Conservation (phyloP, 1,140 invertebrate genomes). For the Chlorops oryzae region DNA sequence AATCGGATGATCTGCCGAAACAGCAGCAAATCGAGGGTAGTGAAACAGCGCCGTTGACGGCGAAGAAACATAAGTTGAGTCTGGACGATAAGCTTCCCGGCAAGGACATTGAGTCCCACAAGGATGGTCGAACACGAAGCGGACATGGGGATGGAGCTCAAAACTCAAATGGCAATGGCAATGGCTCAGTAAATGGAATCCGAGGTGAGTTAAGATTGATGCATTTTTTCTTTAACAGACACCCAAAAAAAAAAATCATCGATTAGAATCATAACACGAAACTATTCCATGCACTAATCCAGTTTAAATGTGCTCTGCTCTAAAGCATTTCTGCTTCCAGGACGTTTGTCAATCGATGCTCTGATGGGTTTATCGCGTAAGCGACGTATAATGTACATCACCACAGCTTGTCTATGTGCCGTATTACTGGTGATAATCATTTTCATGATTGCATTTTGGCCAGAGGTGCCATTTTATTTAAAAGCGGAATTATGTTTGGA, state of each 20-base stretch:
- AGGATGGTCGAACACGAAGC: background rate
- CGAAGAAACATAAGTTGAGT: constrained; percentile 41
- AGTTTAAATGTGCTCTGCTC: background rate
- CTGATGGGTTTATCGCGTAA: constrained; percentile 39
- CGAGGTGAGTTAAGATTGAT: constrained; percentile 29
- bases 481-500: constrained; percentile 40
- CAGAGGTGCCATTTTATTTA: constrained; percentile 42
- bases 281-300: background rate
- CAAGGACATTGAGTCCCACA: constrained; percentile 37
- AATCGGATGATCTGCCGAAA: constrained; percentile 19
- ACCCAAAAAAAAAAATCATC: no score
- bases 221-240: no score
- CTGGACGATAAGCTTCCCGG: constrained; percentile 29
- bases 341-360: constrained; percentile 40
- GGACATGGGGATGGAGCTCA: constrained; percentile 9
- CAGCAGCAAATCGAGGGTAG: constrained; percentile 40
- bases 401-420: constrained; percentile 40
- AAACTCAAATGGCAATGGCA: constrained; percentile 17
- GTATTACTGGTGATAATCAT: constrained; percentile 39
- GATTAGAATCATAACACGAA: background rate
- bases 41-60: constrained; percentile 40
- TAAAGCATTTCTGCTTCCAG: constrained; percentile 42
- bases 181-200: constrained; percentile 36
- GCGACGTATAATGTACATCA: constrained; percentile 37
- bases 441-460: constrained; percentile 43